A percentile compares a stretch with the other conserved stretches of the same genome.
Evolutionary conservation across 2,113 vertebrate species (phyloP).

Genomic region (Silurus glanis): DNA sequence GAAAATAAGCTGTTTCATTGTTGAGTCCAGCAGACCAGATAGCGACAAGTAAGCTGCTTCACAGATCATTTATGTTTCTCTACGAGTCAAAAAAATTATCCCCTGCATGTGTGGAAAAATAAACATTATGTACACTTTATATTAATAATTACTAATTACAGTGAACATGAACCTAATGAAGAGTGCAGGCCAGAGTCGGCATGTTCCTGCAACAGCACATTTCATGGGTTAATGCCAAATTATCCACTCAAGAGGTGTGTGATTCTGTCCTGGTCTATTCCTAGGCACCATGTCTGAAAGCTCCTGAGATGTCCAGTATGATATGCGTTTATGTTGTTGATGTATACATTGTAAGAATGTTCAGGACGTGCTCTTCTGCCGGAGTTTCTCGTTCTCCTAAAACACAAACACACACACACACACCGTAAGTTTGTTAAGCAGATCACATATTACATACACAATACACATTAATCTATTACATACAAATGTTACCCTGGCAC

Average conservation of each 20-base stretch:
- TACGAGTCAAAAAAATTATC: not conserved
- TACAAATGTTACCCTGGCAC: not conserved
- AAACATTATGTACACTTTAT: not conserved
- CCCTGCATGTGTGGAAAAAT: not conserved
- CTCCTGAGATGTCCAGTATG: conserved; percentile 7
- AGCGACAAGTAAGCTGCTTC: not conserved
- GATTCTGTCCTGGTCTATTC: not conserved
- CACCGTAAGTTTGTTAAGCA: not conserved
- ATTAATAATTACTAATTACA: not conserved
- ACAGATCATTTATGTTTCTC: not conserved
- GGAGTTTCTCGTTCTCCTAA: conserved; percentile 41
- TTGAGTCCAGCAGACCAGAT: not conserved
- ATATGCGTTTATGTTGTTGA: not conserved
- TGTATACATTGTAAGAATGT: not conserved
- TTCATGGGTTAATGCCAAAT: not conserved
- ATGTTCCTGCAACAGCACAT: not conserved
- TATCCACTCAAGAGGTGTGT: not conserved
- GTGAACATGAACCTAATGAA: not conserved
- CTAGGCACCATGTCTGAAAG: not conserved
- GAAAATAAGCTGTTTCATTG: not conserved
- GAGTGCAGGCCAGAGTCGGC: not conserved
- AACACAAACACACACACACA: not conserved
- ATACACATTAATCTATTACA: not conserved
- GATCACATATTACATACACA: not conserved
- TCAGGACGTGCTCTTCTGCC: conserved; percentile 18